Evolutionary conservation across 2,113 vertebrate genomes (phyloP).

Genomic region (Myxocyprinus asiaticus): DNA sequence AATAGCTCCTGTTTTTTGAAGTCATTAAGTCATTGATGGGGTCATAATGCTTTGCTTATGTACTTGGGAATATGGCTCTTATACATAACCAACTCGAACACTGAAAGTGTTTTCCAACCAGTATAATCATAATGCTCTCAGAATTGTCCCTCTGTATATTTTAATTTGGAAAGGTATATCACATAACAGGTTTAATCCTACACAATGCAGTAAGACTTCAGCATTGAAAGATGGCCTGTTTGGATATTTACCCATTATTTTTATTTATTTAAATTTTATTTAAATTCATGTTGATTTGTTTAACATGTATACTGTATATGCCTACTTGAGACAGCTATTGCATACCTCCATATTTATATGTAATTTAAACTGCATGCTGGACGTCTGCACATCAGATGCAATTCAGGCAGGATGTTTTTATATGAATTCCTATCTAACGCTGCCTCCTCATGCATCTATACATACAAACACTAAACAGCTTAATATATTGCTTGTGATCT

Average conservation of each 20-base stretch:
- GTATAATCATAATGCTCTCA: no score
- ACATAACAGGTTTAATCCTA: no score
- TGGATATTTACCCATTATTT: no score
- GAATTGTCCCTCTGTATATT: no score
- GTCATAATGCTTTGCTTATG: constrained; percentile 50
- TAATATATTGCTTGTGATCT: background rate
- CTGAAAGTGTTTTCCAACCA: background rate
- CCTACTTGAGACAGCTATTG: background rate
- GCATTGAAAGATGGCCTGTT: no score
- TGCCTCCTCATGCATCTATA: constrained; percentile 46
- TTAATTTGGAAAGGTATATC: no score
- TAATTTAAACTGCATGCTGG: no score
- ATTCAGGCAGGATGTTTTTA: constrained; percentile 5
- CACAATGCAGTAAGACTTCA: no score
- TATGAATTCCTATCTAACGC: constrained; percentile 47
- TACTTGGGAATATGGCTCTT: background rate
- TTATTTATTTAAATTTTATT: no score
- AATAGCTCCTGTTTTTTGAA: constrained; percentile 16
- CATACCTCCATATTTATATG: background rate
- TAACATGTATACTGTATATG: background rate
- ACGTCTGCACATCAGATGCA: background rate
- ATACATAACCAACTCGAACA: background rate
- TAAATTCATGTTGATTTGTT: no score
- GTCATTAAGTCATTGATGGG: background rate
- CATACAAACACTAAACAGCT: constrained; percentile 45